Conservation (phyloP, 2,888 invertebrate species). For the Drosophila kanekoi region DNA sequence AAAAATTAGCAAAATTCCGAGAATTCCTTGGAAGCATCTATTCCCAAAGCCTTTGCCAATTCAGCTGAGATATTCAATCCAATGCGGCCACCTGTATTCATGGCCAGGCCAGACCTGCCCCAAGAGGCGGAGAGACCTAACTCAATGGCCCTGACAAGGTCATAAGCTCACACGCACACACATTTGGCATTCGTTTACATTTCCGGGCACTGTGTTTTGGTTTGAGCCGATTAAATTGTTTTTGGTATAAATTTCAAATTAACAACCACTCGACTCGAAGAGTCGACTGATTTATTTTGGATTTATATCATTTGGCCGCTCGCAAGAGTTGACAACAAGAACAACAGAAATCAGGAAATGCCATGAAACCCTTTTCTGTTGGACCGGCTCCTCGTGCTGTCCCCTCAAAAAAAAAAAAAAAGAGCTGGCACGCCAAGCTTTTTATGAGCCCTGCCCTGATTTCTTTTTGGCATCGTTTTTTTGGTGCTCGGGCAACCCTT, state of each 20-base stretch:
- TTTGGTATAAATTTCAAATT: conserved; percentile 81
- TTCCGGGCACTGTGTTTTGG: conserved; percentile 47
- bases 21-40: background rate
- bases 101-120: conserved; percentile 49
- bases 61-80: conserved; percentile 8
- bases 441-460: conserved; percentile 65
- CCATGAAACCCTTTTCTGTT: conserved; percentile 66
- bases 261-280: conserved; percentile 70
- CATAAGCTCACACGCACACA: conserved; percentile 27
- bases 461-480: conserved; percentile 44
- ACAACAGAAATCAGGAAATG: conserved; percentile 54
- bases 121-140: conserved; percentile 35
- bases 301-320: conserved; percentile 64
- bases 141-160: conserved; percentile 61
- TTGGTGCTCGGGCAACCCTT: conserved; percentile 42
- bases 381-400: conserved; percentile 8
- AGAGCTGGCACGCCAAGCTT: conserved; percentile 41
- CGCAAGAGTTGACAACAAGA: conserved; percentile 51
- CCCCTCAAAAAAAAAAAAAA: background rate
- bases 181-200: conserved; percentile 21
- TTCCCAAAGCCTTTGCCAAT: background rate
- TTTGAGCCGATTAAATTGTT: conserved; percentile 75
- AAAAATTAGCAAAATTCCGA: background rate
- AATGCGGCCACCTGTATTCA: conserved; percentile 4
- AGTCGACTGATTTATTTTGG: conserved; percentile 79